Percentiles rank a stretch among this genome's conserved stretches.
These are phyloP conservation scores for Opisthocomus hoazin DNA, from an alignment of 2,113 vertebrate species.

Conservation along the genomic window DNA sequence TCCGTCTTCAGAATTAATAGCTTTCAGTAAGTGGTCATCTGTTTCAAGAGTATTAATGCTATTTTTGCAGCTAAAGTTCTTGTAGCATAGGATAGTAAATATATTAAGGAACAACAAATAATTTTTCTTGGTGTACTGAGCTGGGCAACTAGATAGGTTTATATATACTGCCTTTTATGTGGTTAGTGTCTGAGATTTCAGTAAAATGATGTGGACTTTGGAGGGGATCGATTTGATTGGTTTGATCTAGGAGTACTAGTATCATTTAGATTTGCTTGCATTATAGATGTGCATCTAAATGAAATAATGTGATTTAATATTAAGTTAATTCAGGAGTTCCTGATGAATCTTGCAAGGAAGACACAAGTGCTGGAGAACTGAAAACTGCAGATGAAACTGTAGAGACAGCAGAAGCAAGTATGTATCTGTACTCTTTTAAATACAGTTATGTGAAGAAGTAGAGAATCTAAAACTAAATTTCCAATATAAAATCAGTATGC, in stretches of 20 bases:
- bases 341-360: slow-evolving; percentile 52
- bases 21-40: background rate
- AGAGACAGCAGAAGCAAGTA: slow-evolving; percentile 37
- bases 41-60: background rate
- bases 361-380: slow-evolving; percentile 8
- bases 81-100: background rate
- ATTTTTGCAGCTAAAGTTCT: background rate
- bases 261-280: background rate
- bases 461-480: background rate
- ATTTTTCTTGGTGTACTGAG: background rate
- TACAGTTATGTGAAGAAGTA: background rate
- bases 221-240: background rate
- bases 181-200: background rate
- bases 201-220: background rate
- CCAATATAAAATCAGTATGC: background rate
- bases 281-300: background rate
- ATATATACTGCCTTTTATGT: background rate
- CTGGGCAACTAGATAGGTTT: background rate
- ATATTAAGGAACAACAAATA: background rate
- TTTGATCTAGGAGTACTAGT: background rate
- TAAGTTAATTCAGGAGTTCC: slow-evolving; percentile 36
- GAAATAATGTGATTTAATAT: background rate
- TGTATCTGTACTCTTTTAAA: background rate
- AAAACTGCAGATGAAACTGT: background rate
- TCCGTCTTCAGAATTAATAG: background rate